Evolutionary conservation across 2,888 invertebrate species (phyloP).

Genomic region (Tenthredo livida): DNA sequence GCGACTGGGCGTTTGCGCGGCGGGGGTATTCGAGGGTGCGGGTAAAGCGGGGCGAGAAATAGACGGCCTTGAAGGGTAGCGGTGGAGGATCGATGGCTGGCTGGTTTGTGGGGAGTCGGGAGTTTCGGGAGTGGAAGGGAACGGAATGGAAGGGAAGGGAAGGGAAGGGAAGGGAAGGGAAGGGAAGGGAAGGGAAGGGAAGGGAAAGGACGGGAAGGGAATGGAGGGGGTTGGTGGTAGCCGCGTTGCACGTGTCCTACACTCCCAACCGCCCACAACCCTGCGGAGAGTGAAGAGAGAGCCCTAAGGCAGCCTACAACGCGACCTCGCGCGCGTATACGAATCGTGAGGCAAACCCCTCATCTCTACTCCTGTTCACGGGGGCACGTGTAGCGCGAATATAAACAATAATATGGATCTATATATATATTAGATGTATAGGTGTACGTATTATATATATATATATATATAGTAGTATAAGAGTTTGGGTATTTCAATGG

Average conservation of each 20-base stretch:
- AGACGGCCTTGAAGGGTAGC: constrained; percentile 73
- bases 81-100: constrained; percentile 72
- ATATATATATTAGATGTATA: neutral
- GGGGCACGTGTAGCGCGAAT: constrained; percentile 56
- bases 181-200: too few relatives aligned
- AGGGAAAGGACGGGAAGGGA: too few relatives aligned
- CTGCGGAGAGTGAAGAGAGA: constrained; percentile 27
- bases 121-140: neutral
- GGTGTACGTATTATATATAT: neutral
- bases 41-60: constrained; percentile 67
- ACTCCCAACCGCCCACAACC: constrained; percentile 56
- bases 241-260: constrained; percentile 71
- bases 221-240: neutral
- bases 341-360: neutral
- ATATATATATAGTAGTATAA: neutral
- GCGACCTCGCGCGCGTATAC: neutral
- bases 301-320: constrained; percentile 23
- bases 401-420: constrained; percentile 23
- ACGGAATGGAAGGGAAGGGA: neutral
- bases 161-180: neutral
- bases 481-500: neutral
- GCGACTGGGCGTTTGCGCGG: constrained; percentile 62
- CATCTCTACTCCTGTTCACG: constrained; percentile 42
- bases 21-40: constrained; percentile 73
- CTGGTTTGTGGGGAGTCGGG: constrained; percentile 2